Conservation (phyloP, 2,888 invertebrate genomes). For the Nesidiocoris tenuis region DNA sequence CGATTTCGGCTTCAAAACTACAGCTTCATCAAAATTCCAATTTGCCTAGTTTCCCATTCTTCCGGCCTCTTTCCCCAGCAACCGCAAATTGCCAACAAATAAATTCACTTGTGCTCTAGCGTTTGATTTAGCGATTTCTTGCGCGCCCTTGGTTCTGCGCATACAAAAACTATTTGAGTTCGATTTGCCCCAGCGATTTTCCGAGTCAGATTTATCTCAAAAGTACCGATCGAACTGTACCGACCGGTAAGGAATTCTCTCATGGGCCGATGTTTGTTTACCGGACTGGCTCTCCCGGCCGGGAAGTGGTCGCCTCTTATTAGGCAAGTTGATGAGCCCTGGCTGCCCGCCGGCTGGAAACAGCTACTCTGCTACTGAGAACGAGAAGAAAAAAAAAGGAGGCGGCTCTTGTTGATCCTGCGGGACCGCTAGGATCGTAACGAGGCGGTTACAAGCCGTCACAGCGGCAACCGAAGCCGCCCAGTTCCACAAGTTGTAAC, state of each 20-base stretch:
- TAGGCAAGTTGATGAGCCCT: neutral
- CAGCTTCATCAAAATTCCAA: no score
- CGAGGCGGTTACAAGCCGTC: neutral
- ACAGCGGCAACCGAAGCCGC: neutral
- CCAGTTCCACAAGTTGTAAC: neutral
- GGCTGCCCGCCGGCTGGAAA: neutral
- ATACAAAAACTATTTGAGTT: no score
- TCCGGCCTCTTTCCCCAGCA: no score
- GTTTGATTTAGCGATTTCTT: no score
- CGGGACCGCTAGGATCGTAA: neutral
- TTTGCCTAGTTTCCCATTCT: no score
- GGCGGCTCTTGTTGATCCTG: neutral
- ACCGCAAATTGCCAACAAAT: no score
- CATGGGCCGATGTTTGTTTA: neutral
- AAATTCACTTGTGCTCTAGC: no score
- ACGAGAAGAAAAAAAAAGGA: neutral
- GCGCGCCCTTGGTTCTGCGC: no score
- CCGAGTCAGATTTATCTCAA: no score
- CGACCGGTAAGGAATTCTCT: neutral
- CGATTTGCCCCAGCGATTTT: no score
- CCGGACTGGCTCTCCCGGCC: neutral
- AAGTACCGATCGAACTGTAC: neutral
- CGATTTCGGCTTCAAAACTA: no score
- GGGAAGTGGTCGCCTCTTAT: neutral
- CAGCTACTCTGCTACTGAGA: neutral